Percentiles rank a stretch among this genome's conserved stretches.
Evolutionary conservation across 2,113 vertebrate species (phyloP).

Genomic region (Benitochromis conjunctus): DNA sequence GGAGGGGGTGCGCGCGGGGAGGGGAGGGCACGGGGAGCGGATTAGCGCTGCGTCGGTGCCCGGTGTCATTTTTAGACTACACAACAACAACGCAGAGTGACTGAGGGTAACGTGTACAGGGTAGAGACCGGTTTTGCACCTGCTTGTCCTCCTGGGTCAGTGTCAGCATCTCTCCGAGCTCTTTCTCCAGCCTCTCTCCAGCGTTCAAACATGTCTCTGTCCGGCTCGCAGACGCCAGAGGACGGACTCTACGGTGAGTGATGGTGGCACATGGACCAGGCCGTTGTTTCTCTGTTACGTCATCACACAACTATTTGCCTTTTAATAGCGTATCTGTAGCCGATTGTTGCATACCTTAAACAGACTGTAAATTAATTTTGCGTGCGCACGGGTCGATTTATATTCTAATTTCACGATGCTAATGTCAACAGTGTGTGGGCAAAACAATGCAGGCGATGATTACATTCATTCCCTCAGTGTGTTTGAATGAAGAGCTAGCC

Average conservation of each 20-base stretch:
- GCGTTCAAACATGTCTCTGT: conserved; percentile 51
- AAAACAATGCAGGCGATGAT: not conserved
- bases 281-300: not conserved
- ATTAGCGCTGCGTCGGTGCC: conserved; percentile 50
- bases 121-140: not conserved
- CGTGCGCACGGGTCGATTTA: not conserved
- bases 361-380: not conserved
- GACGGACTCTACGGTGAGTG: conserved; percentile 71
- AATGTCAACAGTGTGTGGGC: not conserved
- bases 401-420: not conserved
- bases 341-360: not conserved
- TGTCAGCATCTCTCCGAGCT: conserved; percentile 25
- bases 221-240: conserved; percentile 63
- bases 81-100: conserved; percentile 6
- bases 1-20: not conserved
- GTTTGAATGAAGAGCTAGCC: not conserved
- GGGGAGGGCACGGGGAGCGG: not conserved
- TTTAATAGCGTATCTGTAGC: not conserved
- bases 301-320: not conserved
- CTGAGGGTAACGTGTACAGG: not conserved
- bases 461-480: not conserved
- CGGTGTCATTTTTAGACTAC: conserved; percentile 13
- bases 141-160: conserved; percentile 28
- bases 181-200: not conserved
- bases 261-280: not conserved